Evolutionary conservation across 2,797 vertebrate species (phyloP).

Genomic region (Enteromius fasciolatus): DNA sequence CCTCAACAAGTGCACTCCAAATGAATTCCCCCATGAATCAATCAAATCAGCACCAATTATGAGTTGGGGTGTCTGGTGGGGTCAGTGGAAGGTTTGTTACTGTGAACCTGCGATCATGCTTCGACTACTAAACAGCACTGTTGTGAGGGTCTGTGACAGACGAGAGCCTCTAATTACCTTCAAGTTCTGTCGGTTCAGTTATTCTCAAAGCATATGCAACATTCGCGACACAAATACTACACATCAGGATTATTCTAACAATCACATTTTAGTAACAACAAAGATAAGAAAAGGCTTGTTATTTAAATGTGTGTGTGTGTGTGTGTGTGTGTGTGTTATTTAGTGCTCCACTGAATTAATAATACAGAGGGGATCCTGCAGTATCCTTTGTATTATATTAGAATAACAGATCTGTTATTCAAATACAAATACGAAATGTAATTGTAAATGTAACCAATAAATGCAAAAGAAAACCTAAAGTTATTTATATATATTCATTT

Average conservation of each 20-base stretch:
- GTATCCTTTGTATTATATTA: not conserved
- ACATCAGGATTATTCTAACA: not conserved
- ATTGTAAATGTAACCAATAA: not conserved
- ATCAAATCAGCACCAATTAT: slow-evolving; percentile 72
- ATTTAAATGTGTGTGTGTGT: not conserved
- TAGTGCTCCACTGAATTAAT: not conserved
- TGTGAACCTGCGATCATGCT: slow-evolving; percentile 55
- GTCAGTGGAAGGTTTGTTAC: slow-evolving; percentile 55
- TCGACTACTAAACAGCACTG: slow-evolving; percentile 59
- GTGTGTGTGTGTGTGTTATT: not conserved
- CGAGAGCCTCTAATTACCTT: slow-evolving; percentile 52
- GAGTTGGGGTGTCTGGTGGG: slow-evolving; percentile 64
- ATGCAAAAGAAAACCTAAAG: not conserved
- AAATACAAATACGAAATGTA: not conserved
- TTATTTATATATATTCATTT: not conserved
- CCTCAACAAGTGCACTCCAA: slow-evolving; percentile 65
- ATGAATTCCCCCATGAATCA: slow-evolving; percentile 72
- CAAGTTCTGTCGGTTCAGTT: slow-evolving; percentile 23
- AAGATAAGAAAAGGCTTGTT: not conserved
- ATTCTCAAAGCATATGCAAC: not conserved
- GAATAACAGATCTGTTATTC: not conserved
- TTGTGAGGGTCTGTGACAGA: slow-evolving; percentile 38
- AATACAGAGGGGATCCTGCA: not conserved
- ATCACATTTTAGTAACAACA: not conserved
- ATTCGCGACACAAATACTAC: not conserved